Evolutionary conservation across 2,888 invertebrate species (phyloP), one percentile per base, ranked within the genome.

Genomic region (Epinotia ramella): DNA sequence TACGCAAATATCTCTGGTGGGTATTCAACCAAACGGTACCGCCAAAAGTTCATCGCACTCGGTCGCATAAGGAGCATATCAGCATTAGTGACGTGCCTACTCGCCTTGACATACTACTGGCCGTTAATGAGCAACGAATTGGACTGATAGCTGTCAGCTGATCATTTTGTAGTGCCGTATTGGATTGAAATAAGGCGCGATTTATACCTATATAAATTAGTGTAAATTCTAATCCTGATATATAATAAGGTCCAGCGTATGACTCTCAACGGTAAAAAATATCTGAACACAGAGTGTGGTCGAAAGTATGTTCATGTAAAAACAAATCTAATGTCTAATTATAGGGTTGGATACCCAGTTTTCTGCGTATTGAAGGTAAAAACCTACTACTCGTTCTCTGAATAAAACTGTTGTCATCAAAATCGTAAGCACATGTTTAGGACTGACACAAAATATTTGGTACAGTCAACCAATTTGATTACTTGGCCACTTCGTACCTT

Each of bases 81-180:
- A 28, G 62, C 57, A 76, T 64, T 64, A 70, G 59, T 76, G 71
- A 65, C 69, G 69, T 77, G 53, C 69, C 68, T 12, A 71, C 62
- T 77, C 33, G 66, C 77, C 77, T 77, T 77, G 77, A 77, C 77
- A 77, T 66, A 69, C 59, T 73, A 40, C 12, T 16, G 28, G 60
- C 46, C 6, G 28, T 66, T 73, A 77, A 77, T 73, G 65, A 77
- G 69, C 28, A 53, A 60, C 65, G 65, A 75, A 71, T 66, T 60
- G 53, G 56, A 57, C 46, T 49, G 69, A 69, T 69, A 69, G 44
- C 71, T 66, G 70, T 72, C 60, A 71, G 46, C 60, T 56, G 66
- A 70, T 70, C 59, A 16, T 65, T 65, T 65, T 65, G 69, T 66
- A 33, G 46, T 28, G 46, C 57, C 63, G 11, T 69, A 44, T 49